Evolutionary conservation across 2,888 invertebrate genomes (phyloP).

Genomic region (Danaus chrysippus): DNA sequence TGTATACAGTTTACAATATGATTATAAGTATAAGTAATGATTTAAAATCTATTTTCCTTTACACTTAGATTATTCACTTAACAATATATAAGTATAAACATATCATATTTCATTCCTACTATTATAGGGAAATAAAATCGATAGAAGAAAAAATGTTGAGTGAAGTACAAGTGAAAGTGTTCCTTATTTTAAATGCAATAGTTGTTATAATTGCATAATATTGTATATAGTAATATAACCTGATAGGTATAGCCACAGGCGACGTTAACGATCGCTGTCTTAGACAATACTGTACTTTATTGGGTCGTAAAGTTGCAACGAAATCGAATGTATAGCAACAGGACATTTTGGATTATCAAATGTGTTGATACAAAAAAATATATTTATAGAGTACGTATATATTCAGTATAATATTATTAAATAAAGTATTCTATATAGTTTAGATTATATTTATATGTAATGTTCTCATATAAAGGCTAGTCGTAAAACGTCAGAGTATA

Average conservation of each 20-base stretch:
- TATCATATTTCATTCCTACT: no score
- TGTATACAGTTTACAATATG: no score
- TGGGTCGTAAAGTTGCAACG: constrained; percentile 33
- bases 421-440: no score
- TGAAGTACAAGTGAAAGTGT: constrained; percentile 4
- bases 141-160: not conserved
- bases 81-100: no score
- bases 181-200: not conserved
- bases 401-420: no score
- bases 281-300: constrained; percentile 35
- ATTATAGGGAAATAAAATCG: no score
- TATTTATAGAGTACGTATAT: no score
- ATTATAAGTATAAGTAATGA: no score
- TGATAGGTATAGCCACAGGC: constrained; percentile 29
- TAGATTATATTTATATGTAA: not conserved
- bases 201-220: constrained; percentile 12
- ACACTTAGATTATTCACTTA: no score
- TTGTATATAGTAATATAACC: constrained; percentile 14
- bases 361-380: not conserved
- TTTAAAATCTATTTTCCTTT: no score
- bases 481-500: constrained; percentile 18
- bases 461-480: not conserved
- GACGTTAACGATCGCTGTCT: constrained; percentile 31
- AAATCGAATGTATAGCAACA: constrained; percentile 22
- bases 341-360: constrained; percentile 11